A percentile compares a stretch with the other conserved stretches of the same genome.
These are phyloP conservation scores for Sisyra terminalis DNA, from an alignment of 2,888 invertebrate genomes.

Conservation along the genomic window DNA sequence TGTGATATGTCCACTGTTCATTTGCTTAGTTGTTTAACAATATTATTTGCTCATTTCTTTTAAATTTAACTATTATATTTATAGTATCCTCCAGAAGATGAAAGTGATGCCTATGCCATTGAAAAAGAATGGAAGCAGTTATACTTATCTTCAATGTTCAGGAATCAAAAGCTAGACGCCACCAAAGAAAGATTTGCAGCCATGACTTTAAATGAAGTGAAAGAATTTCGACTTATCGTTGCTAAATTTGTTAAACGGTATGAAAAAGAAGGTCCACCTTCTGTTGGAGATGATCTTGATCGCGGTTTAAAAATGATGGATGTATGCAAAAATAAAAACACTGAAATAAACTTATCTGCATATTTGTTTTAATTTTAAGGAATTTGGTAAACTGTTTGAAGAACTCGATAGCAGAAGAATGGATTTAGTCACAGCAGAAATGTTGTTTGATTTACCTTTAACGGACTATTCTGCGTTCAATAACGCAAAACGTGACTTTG, in stretches of 20 bases:
- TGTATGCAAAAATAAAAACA: neutral
- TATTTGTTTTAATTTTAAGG: constrained; percentile 17
- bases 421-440: constrained; percentile 55
- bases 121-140: constrained; percentile 53
- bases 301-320: constrained; percentile 53
- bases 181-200: constrained; percentile 79
- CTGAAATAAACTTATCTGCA: neutral
- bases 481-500: constrained; percentile 42
- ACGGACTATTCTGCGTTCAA: constrained; percentile 67
- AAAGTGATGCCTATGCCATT: constrained; percentile 38
- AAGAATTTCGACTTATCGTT: constrained; percentile 42
- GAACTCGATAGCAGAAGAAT: constrained; percentile 47
- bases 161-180: constrained; percentile 50
- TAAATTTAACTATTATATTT: neutral
- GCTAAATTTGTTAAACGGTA: constrained; percentile 57
- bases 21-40: too few species aligned
- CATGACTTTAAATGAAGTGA: constrained; percentile 60
- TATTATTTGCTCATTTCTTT: too few species aligned
- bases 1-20: too few species aligned
- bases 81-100: constrained; percentile 35
- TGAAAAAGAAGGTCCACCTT: constrained; percentile 59
- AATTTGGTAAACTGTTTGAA: constrained; percentile 46
- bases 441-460: constrained; percentile 72
- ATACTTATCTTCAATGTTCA: constrained; percentile 49
- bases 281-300: constrained; percentile 63